Percentiles rank a stretch among this genome's conserved stretches.
phyloP scores from a whole-genome alignment of 1,140 invertebrate genomes.

The Achroia grisella region DNA sequence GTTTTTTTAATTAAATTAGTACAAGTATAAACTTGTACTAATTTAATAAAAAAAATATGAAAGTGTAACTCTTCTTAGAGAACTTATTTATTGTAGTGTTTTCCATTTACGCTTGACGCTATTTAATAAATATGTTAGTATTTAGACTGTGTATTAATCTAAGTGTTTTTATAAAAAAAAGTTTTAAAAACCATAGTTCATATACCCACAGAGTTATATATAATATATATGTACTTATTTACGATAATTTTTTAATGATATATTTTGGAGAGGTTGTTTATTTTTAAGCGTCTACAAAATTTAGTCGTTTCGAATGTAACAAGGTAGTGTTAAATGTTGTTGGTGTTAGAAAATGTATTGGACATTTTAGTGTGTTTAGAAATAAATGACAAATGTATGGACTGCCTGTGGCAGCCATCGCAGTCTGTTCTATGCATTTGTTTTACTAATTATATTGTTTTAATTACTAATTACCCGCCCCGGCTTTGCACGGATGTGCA shows the following conservation, averaged over 20 bases:
- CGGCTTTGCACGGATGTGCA: too few relatives aligned
- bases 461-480: not conserved
- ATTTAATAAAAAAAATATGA: too few relatives aligned
- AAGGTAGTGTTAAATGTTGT: conserved; percentile 1
- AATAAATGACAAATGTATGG: conserved; percentile 55
- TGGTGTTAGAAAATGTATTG: conserved; percentile 17
- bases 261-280: conserved; percentile 4
- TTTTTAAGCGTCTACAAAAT: conserved; percentile 10
- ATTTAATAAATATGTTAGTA: too few relatives aligned
- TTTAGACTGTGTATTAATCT: too few relatives aligned
- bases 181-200: conserved; percentile 44
- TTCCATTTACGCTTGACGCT: too few relatives aligned
- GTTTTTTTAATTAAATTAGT: too few relatives aligned
- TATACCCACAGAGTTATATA: conserved; percentile 48
- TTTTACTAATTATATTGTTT: conserved; percentile 17
- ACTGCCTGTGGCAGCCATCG: conserved; percentile 58
- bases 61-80: too few relatives aligned
- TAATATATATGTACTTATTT: not conserved
- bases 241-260: not conserved
- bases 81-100: too few relatives aligned
- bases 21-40: too few relatives aligned
- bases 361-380: conserved; percentile 13
- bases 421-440: conserved; percentile 53
- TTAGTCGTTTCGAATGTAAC: conserved; percentile 1
- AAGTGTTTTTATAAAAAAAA: conserved; percentile 62